Evolutionary conservation across 1,140 invertebrate species (phyloP).

Genomic region (Melitaea cinxia): DNA sequence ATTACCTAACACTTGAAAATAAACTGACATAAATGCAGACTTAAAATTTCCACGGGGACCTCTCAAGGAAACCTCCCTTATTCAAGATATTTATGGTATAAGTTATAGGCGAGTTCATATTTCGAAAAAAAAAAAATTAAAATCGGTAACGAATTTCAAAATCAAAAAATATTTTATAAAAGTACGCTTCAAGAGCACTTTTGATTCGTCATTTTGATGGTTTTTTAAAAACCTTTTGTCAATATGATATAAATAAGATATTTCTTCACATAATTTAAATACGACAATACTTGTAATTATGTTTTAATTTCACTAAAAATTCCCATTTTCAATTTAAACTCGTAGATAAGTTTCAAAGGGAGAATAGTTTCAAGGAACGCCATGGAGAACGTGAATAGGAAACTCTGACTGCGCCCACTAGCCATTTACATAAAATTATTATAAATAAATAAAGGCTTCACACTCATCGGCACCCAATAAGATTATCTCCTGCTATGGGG

Average conservation of each 20-base stretch:
- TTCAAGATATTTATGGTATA: constrained; percentile 42
- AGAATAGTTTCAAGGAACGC: constrained; percentile 56
- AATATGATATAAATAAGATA: too few relatives aligned
- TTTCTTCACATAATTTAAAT: too few relatives aligned
- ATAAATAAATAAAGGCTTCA: too few relatives aligned
- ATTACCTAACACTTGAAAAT: constrained; percentile 72
- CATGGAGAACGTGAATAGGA: constrained; percentile 55
- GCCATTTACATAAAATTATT: too few relatives aligned
- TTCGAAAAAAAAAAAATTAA: not conserved
- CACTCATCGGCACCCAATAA: too few relatives aligned
- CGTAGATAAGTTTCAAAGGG: constrained; percentile 63
- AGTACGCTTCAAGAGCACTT: too few relatives aligned
- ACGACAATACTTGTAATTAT: too few relatives aligned
- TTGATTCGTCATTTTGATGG: too few relatives aligned
- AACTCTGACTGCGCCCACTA: too few relatives aligned
- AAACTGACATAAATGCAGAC: constrained; percentile 73
- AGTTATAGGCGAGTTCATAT: constrained; percentile 22
- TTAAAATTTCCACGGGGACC: constrained; percentile 68
- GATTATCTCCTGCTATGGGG: too few relatives aligned
- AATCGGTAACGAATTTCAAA: not conserved
- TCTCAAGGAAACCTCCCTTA: constrained; percentile 70
- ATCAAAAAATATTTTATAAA: not conserved
- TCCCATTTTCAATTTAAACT: constrained; percentile 69
- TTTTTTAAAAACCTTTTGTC: too few relatives aligned
- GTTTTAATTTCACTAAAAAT: too few relatives aligned